Evolutionary conservation across 2,888 invertebrate genomes (phyloP).

Genomic region (Chelonus formosanus): DNA sequence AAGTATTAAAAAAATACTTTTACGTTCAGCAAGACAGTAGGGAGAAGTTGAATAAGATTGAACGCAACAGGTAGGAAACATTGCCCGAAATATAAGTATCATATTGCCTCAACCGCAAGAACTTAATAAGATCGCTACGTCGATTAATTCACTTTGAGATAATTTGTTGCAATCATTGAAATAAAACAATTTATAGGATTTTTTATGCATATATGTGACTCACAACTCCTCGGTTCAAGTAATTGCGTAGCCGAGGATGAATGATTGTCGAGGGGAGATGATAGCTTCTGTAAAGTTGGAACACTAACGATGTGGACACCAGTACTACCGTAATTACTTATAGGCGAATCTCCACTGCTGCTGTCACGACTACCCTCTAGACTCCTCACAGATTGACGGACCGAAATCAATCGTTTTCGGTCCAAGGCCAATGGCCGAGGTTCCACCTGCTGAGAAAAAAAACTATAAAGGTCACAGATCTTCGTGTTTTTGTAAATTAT

Average conservation of each 20-base stretch:
- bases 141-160: too few species aligned
- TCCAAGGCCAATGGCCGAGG: conserved; percentile 44
- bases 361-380: conserved; percentile 69
- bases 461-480: conserved; percentile 35
- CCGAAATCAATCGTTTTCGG: conserved; percentile 41
- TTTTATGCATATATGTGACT: conserved; percentile 31
- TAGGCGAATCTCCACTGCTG: conserved; percentile 70
- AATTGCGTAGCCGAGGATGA: conserved; percentile 37
- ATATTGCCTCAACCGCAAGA: too few species aligned
- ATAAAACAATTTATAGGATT: too few species aligned
- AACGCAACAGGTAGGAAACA: too few species aligned
- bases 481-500: background rate
- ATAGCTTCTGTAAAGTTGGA: conserved; percentile 64
- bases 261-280: conserved; percentile 54
- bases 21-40: too few species aligned
- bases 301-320: conserved; percentile 46
- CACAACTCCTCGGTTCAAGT: conserved; percentile 41
- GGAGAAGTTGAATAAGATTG: too few species aligned
- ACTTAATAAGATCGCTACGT: too few species aligned
- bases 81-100: too few species aligned
- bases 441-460: conserved; percentile 48
- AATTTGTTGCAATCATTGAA: too few species aligned
- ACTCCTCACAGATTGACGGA: conserved; percentile 46
- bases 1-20: too few species aligned
- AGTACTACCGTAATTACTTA: conserved; percentile 64